Base-by-base conservation (phyloP, 2,888 invertebrate genomes). In the Orthosia cruda region DNA sequence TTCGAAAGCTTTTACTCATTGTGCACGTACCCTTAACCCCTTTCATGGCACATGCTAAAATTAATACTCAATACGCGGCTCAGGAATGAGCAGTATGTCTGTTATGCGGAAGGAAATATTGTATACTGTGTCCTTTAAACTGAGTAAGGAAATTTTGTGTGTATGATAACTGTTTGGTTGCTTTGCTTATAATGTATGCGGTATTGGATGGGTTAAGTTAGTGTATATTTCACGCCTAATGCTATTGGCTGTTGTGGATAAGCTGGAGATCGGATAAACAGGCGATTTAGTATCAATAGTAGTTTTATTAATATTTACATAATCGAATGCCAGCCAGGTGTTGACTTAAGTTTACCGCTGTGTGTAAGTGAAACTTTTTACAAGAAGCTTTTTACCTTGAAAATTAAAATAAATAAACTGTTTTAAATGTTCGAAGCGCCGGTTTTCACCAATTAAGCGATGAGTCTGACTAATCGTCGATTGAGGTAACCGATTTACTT, bases 1-100 rank as follows among this genome's bases (percentile, higher is more conserved):
- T 85, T 85, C 85, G 90, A 92, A 92, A 91, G 91, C 91, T 90
- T 89, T 89, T 88, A 89, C 88, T 87, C 87, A 88, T 87, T 87
- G 87, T 87, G 87, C 84, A 91, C 88, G 88, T 88, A 89, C 89
- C 89, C 91, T 92, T 90, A 91, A 90, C 91, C 92, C 87, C 87
- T 87, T 89, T 89, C 76, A 77, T 74, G 71, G 47, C 82, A 88
- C 82, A 89, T 85, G 71, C 77, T 88, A 87, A 85, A 83, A 64
- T 67, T 75, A 77, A 80, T 77, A 72, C 69, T 59, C 45, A 68
- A 62, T 67, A 64, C 62, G 16, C 16, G 40, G 59, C 18, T 55
- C 59, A 69, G 59, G 71, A 80, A 71, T 71, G 62, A 45, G 57
- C 80, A 77, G 81, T 82, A 49, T 67, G 65, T 50, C 74, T 80